phyloP scores from a whole-genome alignment of 2,797 vertebrate species.

The Picus viridis region DNA sequence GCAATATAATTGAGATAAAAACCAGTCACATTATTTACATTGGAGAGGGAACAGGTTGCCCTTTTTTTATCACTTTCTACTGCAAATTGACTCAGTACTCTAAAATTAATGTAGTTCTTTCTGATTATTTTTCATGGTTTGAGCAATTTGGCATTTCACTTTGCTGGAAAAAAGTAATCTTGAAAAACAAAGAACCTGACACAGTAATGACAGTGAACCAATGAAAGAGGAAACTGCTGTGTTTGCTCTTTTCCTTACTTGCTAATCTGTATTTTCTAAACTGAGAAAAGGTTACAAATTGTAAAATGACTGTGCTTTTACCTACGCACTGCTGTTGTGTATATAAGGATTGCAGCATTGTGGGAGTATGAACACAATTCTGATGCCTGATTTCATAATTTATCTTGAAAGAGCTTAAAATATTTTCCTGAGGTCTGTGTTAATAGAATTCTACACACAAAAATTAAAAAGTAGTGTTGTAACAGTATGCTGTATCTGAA shows the following conservation, averaged over 20 bases:
- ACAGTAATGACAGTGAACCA: neutral
- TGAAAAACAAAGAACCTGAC: conserved; percentile 4
- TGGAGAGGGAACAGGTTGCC: neutral
- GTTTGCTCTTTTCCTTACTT: neutral
- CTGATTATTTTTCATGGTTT: conserved; percentile 24
- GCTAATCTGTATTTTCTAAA: conserved; percentile 14
- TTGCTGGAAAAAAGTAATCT: neutral
- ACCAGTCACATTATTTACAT: neutral
- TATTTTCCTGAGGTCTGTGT: neutral
- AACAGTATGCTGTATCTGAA: neutral
- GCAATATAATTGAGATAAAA: neutral
- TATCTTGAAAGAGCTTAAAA: conserved; percentile 1
- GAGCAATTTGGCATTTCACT: neutral
- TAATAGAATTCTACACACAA: neutral
- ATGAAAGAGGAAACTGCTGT: neutral
- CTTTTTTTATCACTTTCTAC: neutral
- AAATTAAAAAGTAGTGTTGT: neutral
- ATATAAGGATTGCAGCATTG: neutral
- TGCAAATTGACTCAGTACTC: neutral
- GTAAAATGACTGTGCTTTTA: neutral
- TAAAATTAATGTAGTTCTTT: neutral
- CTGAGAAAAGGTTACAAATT: neutral
- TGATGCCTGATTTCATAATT: neutral
- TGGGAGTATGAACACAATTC: neutral
- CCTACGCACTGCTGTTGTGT: neutral